Percentiles rank a stretch among this genome's conserved stretches.
Conservation (phyloP, 1,140 invertebrate genomes). For the Adelges cooleyi region DNA sequence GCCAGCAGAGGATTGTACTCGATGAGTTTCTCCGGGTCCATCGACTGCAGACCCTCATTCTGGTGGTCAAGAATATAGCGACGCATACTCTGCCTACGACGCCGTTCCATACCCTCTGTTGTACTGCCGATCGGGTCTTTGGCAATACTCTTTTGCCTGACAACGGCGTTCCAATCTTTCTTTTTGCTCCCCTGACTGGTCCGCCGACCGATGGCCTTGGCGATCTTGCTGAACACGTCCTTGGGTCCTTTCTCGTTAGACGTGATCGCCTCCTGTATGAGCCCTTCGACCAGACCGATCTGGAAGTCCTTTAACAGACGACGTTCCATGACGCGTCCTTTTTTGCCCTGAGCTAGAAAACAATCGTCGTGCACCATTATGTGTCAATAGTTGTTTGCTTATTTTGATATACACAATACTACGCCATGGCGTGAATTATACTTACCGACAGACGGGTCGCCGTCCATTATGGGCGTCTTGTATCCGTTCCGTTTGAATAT, state of each 20-base stretch:
- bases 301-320: constrained; percentile 80
- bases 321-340: constrained; percentile 70
- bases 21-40: constrained; percentile 56
- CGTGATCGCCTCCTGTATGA: constrained; percentile 58
- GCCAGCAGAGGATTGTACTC: constrained; percentile 70
- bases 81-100: constrained; percentile 54
- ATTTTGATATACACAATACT: no score
- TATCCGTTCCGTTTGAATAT: constrained; percentile 73
- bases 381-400: no score
- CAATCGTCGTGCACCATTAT: not conserved
- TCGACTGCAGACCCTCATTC: constrained; percentile 38
- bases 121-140: constrained; percentile 67
- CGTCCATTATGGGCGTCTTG: constrained; percentile 57
- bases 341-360: constrained; percentile 47
- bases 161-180: constrained; percentile 75
- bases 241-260: constrained; percentile 50
- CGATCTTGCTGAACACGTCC: constrained; percentile 69
- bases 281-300: constrained; percentile 71
- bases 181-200: constrained; percentile 47
- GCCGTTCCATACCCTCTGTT: constrained; percentile 47
- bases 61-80: constrained; percentile 36
- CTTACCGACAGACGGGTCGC: constrained; percentile 48
- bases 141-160: constrained; percentile 52
- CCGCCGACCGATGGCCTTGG: constrained; percentile 55
- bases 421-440: no score